Base-by-base conservation (phyloP, 2,888 invertebrate species). In the Cataglyphis rosenhaueri region DNA sequence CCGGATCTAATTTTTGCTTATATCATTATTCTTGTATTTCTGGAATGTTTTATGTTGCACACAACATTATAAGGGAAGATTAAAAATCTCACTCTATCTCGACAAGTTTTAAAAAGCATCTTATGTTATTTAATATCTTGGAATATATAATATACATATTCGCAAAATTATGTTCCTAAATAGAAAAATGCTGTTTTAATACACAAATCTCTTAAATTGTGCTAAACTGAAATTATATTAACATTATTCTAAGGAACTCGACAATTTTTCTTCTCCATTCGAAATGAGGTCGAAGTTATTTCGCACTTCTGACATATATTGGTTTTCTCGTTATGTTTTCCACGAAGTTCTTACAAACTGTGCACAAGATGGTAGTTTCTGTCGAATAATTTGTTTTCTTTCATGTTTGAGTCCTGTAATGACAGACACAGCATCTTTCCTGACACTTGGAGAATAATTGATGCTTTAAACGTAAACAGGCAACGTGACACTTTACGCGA, bases 261-360 rank as follows among this genome's bases (percentile, higher is more conserved):
- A 44, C 44, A 44, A 79, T n/a, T 55, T 59, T 79, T 79, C 59
- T 68, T 38, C 57, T 59, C 78, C 21, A 21, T 61, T 18, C 44
- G 70, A 79, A 79, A 79, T 29, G 5, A n/a, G 78, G 70, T 61
- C 59, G 59, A 35, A 70, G 70, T 79, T 79, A 79, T 79, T 79
- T 79, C 38, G 41, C 78, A 59, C 70, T 79, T 70, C 35, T 59
- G 78, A 79, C 70, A 70, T 79, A 79, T 79, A 79, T 79, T 70
- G 70, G 78, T 70, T 79, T 61, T 68, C 70, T 59, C 61, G 70
- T 59, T 59, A 55, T 78, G 78, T 79, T 79, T 79, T 68, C 59
- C 59, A 18, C 78, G 35, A 70, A 79, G 70, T 70, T 70, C 59
- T 79, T 79, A 79, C 59, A 44, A 78, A 78, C 70, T 79, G 48